These are phyloP conservation scores for Lepidurus couesii DNA, from an alignment of 1,140 invertebrate species.

Conservation along the genomic window DNA sequence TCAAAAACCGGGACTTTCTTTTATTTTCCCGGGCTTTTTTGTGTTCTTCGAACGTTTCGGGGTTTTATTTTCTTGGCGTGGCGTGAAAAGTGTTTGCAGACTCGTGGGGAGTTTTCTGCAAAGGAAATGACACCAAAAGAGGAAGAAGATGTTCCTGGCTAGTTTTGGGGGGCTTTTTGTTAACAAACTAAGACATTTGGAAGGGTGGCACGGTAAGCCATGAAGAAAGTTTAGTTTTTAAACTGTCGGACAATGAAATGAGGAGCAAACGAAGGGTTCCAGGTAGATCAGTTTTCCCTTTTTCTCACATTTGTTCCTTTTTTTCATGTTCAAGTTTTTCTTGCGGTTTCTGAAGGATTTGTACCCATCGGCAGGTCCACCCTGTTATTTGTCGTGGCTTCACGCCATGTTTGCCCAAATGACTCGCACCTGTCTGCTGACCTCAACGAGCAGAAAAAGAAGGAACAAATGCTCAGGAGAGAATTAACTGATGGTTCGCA, in stretches of 20 bases:
- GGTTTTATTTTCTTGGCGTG: slow-evolving; percentile 14
- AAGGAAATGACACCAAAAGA: neutral
- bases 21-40: neutral
- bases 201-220: neutral
- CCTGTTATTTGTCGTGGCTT: slow-evolving; percentile 1
- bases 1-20: neutral
- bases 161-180: neutral
- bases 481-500: neutral
- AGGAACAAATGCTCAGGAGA: neutral
- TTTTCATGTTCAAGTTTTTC: neutral
- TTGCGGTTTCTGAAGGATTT: slow-evolving; percentile 2
- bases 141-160: neutral
- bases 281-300: neutral
- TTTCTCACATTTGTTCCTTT: neutral
- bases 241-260: too few relatives aligned
- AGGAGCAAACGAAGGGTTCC: neutral
- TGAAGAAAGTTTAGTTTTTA: too few relatives aligned
- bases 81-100: slow-evolving; percentile 1
- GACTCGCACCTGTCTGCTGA: slow-evolving; percentile 5
- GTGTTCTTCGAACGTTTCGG: neutral
- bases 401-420: slow-evolving; percentile 9
- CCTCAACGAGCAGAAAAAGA: neutral
- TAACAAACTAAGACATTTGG: neutral
- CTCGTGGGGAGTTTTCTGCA: neutral
- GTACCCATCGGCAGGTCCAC: neutral